Base-by-base conservation (phyloP, 2,888 invertebrate species). In the Sycophila texana region DNA sequence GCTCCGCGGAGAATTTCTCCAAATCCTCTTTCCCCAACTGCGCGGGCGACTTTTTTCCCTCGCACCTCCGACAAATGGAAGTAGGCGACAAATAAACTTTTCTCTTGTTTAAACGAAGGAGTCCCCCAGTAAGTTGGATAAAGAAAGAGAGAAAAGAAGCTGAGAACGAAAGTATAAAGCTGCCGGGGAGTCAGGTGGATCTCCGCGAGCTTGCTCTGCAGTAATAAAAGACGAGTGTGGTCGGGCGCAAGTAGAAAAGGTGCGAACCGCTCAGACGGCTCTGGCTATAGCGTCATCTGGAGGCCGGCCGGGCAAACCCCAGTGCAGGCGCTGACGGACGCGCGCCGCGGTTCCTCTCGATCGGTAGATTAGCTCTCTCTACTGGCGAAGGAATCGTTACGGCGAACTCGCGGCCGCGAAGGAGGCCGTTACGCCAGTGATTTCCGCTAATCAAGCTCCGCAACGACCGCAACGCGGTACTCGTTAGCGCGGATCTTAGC, bases 221-320 rank as follows among this genome's bases (percentile, higher is more conserved):
- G 72, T 72, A 72, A 71, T 58, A 16, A 55, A 65, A 66, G 51
- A 20, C 71, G 72, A 72, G 72, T 72, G 57, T 57, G 39, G 68
- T 75, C 75, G 30, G 75, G 13, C 53, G 68, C 26, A 68, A 68
- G 68, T 68, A 30, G 68, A 55, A 55, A 18, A 55, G 39, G 39
- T 55, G 39, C 55, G 55, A 55, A 55, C 13, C 55, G 55, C 30
- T 68, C 68, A 18, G 58, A 57, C 71, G 22, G 10, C 47, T 16
- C 22, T 22, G 20, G n/a, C 49, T 10, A 10, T 39, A 71, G 60
- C 60, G 71, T 60, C 71, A 60, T 22, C 71, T 39, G 14, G 14
- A 20, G 58, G 20, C 13, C 18, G 16, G 7, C 14, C 14, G 30
- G 13, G 14, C n/a, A 57, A 57, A 18, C 49, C n/a, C n/a, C 14